Evolutionary conservation across 2,888 invertebrate genomes (phyloP), one percentile per base, ranked within the genome.

Genomic region (Cartodere bifasciata): DNA sequence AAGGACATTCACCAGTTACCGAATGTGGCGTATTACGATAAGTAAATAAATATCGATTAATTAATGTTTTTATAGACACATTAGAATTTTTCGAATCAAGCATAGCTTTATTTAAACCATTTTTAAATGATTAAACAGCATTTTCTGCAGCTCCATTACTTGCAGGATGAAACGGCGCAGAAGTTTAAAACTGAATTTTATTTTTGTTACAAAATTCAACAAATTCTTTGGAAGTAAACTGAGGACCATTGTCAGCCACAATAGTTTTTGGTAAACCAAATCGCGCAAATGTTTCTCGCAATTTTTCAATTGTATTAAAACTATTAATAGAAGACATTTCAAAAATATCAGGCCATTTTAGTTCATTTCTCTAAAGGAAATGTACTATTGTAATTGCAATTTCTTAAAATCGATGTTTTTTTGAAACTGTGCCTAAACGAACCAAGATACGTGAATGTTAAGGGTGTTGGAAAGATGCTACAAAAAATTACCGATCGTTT

Each of bases 341-440:
- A 24, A 15, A 35, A 2, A 23, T 31, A 13, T 36, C 33, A 6
- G 29, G 14, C 30, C 33, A 34, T 23, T 34, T 33, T 5, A n/a
- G n/a, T n/a, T n/a, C n/a, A n/a, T n/a, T n/a, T n/a, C n/a, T n/a
- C n/a, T n/a, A n/a, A n/a, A n/a, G n/a, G n/a, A n/a, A n/a, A n/a
- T n/a, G n/a, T n/a, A n/a, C n/a, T n/a, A n/a, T n/a, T n/a, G n/a
- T n/a, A n/a, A n/a, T n/a, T n/a, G n/a, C n/a, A n/a, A n/a, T n/a
- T n/a, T n/a, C n/a, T n/a, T n/a, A n/a, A n/a, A n/a, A n/a, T n/a
- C n/a, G n/a, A n/a, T n/a, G n/a, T n/a, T n/a, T n/a, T n/a, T n/a
- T n/a, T n/a, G n/a, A n/a, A n/a, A n/a, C n/a, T n/a, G n/a, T n/a
- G n/a, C n/a, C n/a, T n/a, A n/a, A n/a, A n/a, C n/a, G n/a, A n/a